These are phyloP conservation scores for Gavialis gangeticus DNA, from an alignment of 2,113 vertebrate species.

Conservation along the genomic window DNA sequence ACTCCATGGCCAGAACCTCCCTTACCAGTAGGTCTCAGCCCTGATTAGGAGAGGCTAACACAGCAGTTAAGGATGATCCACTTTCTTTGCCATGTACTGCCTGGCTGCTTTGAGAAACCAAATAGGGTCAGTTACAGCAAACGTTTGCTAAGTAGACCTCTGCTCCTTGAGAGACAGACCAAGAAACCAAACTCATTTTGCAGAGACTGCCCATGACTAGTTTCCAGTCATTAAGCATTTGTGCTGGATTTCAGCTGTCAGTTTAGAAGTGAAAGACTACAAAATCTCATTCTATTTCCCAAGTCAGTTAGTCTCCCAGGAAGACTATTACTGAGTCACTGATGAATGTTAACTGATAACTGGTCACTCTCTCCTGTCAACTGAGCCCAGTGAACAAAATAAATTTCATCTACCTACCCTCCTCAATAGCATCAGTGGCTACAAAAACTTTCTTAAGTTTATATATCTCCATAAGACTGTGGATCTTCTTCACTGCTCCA, in stretches of 20 bases:
- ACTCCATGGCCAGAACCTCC: not conserved
- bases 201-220: not conserved
- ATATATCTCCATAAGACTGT: constrained; percentile 85
- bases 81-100: not conserved
- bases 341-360: not conserved
- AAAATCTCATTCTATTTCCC: not conserved
- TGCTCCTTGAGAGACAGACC: not conserved
- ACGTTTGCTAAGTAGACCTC: not conserved
- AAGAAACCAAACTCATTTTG: rapidly evolving
- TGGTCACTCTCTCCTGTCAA: not conserved
- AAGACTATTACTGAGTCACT: not conserved
- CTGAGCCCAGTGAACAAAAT: not conserved
- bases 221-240: not conserved
- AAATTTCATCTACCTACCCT: constrained; percentile 79
- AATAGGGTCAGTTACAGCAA: not conserved
- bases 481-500: constrained; percentile 88
- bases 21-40: not conserved
- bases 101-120: not conserved
- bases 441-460: constrained; percentile 89
- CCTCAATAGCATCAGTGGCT: constrained; percentile 91
- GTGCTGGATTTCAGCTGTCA: not conserved
- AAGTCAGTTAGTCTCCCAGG: rapidly evolving
- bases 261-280: not conserved
- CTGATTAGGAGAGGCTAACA: not conserved
- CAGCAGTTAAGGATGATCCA: not conserved